Evolutionary conservation across 2,797 vertebrate genomes (phyloP).

Genomic region (Eulemur albifrons): DNA sequence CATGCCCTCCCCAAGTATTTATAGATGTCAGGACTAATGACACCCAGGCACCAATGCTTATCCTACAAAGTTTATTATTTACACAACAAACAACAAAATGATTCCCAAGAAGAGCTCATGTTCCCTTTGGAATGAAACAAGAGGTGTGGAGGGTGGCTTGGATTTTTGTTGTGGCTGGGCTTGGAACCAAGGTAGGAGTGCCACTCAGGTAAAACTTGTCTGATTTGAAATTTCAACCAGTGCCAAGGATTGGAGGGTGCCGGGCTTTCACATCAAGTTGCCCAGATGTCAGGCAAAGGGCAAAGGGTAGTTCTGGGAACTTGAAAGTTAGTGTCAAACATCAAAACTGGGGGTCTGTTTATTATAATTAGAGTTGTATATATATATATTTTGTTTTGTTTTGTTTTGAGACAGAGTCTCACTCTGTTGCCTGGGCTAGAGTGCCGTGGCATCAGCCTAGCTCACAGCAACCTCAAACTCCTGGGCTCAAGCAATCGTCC

Average conservation of each 20-base stretch:
- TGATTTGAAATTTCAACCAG: neutral
- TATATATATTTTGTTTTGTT: no score
- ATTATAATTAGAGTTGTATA: neutral
- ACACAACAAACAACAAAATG: neutral
- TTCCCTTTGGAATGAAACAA: neutral
- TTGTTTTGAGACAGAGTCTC: no score
- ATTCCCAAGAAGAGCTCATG: neutral
- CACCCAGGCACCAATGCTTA: neutral
- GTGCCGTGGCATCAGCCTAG: no score
- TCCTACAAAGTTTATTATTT: neutral
- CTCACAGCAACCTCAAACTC: no score
- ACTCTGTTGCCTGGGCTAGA: no score
- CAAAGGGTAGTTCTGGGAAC: neutral
- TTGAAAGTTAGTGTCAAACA: neutral
- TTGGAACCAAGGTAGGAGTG: fast-evolving
- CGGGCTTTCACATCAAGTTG: neutral
- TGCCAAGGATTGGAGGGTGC: fast-evolving
- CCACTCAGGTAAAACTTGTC: fast-evolving
- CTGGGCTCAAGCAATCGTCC: no score
- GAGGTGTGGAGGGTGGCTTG: neutral
- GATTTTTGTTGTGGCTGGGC: neutral
- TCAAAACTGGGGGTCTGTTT: neutral
- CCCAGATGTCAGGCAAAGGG: neutral
- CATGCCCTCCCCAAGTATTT: no score
- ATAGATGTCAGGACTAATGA: neutral